Evolutionary conservation across 2,797 vertebrate genomes (phyloP), one percentile per base, ranked within the genome.

Genomic region (Phataginus tricuspis): DNA sequence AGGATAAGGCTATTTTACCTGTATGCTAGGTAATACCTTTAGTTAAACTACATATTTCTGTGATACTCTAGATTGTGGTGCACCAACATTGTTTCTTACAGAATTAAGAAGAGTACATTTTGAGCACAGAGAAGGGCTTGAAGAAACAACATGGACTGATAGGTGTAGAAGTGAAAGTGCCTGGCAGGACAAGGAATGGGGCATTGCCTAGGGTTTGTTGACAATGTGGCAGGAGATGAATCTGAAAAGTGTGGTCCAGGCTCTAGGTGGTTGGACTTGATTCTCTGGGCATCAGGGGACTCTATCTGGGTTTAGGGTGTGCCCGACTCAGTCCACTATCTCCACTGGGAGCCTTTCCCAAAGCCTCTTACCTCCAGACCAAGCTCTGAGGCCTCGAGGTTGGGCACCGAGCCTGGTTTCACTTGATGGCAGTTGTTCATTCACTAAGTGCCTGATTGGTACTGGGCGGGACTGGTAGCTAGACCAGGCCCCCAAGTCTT

Each of bases 1-100:
- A 90, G n/a, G 15, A 86, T 77, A 90, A 89, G 57, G 13, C 37
- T 61, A 4, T 74, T 80, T 91, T 91, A 64, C 85, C 64, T 95
- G 21, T 84, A 45, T 84, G 51, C 49, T 87, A 31, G 77, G 27
- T 74, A 80, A 85, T 84, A 23, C 5, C 61, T 85, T 51, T 69
- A 34, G 71, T 88, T 89, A 63, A 93, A 57, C 59, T 27, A 49
- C 27, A n/a, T 25, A 34, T 90, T 78, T 84, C 39, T 77, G 27
- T 80, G 75, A 29, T 78, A 37, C 12, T 15, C 18, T 80, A 61
- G 64, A 86, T 83, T 49, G 21, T 39, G 39, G 75, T 10, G 3
- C 31, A 42, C 61, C 16, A 23, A 27, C 9, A 61, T 63, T 92
- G 18, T 64, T 94, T 87, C 53, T 95, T 89, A 59, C 31, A 27